A percentile compares a stretch with the other conserved stretches of the same genome.
Conservation (phyloP, 1,140 invertebrate species). For the Sycophaga agraensis region DNA sequence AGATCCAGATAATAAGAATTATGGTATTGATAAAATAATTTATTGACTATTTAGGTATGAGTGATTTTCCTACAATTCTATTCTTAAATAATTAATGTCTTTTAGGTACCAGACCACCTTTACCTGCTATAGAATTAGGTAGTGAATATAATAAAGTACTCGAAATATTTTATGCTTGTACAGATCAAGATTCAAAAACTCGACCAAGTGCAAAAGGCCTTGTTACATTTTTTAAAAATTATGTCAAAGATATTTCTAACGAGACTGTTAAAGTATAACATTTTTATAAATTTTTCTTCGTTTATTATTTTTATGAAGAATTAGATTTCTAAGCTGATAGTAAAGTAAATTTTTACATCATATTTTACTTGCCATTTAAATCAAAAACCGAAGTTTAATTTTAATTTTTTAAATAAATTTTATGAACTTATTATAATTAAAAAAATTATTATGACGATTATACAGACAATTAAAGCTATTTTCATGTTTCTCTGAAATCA, state of each 20-base stretch:
- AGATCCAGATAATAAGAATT: slow-evolving; percentile 29
- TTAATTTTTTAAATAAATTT: slow-evolving; percentile 23
- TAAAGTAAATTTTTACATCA: slow-evolving; percentile 2
- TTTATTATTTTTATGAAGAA: neutral
- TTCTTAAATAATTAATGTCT: slow-evolving; percentile 13
- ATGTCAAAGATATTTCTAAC: slow-evolving; percentile 25
- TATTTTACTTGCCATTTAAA: slow-evolving; percentile 1
- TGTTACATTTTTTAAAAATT: slow-evolving; percentile 47
- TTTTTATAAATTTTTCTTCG: neutral
- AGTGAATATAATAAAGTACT: slow-evolving; percentile 66
- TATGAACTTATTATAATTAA: slow-evolving; percentile 34
- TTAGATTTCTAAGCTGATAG: neutral
- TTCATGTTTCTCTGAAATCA: slow-evolving; percentile 54
- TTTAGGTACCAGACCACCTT: slow-evolving; percentile 66
- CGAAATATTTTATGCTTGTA: slow-evolving; percentile 72
- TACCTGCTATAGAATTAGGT: slow-evolving; percentile 67
- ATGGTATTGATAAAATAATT: slow-evolving; percentile 32
- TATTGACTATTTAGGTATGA: neutral
- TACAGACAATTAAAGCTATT: slow-evolving; percentile 36
- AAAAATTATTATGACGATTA: slow-evolving; percentile 45
- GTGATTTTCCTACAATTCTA: slow-evolving; percentile 1
- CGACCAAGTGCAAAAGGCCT: slow-evolving; percentile 64
- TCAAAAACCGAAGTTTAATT: neutral
- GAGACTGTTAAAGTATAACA: neutral
- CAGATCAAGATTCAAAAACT: slow-evolving; percentile 62